A percentile compares a stretch with the other conserved stretches of the same genome.
Conservation (phyloP, 1,140 invertebrate genomes). For the Meloidogyne floridensis region DNA sequence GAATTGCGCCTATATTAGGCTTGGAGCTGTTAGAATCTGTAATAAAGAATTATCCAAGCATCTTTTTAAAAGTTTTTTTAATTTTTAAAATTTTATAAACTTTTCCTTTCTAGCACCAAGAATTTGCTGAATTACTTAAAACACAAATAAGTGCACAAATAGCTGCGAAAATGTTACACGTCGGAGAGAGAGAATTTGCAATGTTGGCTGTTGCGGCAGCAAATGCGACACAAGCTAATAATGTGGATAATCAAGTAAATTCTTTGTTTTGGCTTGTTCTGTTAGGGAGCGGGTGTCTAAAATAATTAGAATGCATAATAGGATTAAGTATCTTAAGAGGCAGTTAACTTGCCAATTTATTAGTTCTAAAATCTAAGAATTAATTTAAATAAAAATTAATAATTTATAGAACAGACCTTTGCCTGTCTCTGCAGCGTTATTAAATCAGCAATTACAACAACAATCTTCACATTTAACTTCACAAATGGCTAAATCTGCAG, state of each 20-base stretch:
- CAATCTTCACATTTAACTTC: conserved; percentile 9
- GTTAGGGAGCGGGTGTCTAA: too few species aligned
- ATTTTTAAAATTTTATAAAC: conserved; percentile 26
- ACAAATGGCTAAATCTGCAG: neutral
- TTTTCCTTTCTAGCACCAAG: conserved; percentile 73
- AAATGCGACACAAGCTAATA: neutral
- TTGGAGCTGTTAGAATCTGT: conserved; percentile 90
- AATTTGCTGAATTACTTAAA: conserved; percentile 91
- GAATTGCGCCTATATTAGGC: conserved; percentile 95
- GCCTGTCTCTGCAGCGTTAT: conserved; percentile 18
- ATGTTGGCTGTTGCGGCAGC: neutral
- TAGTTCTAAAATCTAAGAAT: neutral
- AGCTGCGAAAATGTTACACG: conserved; percentile 84
- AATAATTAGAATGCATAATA: too few species aligned
- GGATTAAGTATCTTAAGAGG: too few species aligned
- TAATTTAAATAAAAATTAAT: too few species aligned
- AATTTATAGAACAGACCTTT: conserved; percentile 2
- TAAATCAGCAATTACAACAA: conserved; percentile 22
- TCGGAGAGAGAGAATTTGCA: conserved; percentile 79
- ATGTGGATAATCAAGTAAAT: neutral
- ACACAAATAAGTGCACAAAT: conserved; percentile 94
- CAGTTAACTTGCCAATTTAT: neutral
- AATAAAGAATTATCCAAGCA: conserved; percentile 82
- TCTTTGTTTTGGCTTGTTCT: too few species aligned
- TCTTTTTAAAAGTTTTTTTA: conserved; percentile 82